Evolutionary conservation across 2,888 invertebrate species (phyloP), one percentile per base, ranked within the genome.

Genomic region (Eudemis profundana): DNA sequence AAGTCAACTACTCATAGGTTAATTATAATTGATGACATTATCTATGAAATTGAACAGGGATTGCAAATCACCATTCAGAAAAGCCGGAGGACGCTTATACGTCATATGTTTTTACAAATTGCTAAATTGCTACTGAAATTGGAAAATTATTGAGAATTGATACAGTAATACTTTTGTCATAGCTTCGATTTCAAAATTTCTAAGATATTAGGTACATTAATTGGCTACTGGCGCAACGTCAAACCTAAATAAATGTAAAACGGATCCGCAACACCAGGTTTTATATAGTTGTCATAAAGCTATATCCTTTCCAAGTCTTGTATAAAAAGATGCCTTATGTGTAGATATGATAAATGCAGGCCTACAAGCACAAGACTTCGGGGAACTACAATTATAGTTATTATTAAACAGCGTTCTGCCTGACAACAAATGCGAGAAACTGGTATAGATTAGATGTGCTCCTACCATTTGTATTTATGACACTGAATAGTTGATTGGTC

Each of bases 381-480:
- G 33, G 51, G 51, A 46, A 51, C 21, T 10, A 56, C 49, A 65
- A 65, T 65, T 53, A 59, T 51, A 46, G 38, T 15, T 50, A 53
- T 53, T 46, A 38, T 38, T 57, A 29, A 38, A 56, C 54, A 29
- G 29, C 62, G 14, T 44, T 23, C 21, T 42, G 21, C 33, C 33
- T 61, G 44, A 38, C 36, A 44, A 21, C 17, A 50, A 63, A 49
- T 10, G 42, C 49, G 42, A 51, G 42, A 42, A 36, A 17, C 44
- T 44, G 17, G 14, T 14, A 29, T 14, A 36, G 23, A 29, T 44
- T 57, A 64, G 46, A 38, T n/a, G 14, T 4, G 23, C 23, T 23
- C 23, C 23, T 5, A 23, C 23, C 23, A n/a, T n/a, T 23, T 3
- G 23, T 23, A 3, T 23, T 23, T 23, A 23, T 5, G 23, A 23